Percentiles rank a stretch among this genome's conserved stretches.
Evolutionary conservation across 2,113 vertebrate species (phyloP).

Genomic region (Oncorhynchus tshawytscha): DNA sequence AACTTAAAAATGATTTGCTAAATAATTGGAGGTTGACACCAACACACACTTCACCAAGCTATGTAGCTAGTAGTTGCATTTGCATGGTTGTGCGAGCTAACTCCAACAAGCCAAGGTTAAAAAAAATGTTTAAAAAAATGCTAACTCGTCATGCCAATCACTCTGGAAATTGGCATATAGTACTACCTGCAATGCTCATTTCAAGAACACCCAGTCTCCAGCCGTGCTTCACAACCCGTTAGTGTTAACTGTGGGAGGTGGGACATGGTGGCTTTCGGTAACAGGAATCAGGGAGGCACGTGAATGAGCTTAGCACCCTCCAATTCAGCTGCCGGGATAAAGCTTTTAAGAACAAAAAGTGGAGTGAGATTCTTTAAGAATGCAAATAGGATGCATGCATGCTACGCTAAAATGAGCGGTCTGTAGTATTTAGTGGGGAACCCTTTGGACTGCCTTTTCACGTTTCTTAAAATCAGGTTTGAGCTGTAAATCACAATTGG

Average conservation of each 20-base stretch:
- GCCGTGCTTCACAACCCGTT: conserved; percentile 11
- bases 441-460: no score
- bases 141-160: no score
- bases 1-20: conserved; percentile 13
- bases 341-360: conserved; percentile 45
- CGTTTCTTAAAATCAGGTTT: no score
- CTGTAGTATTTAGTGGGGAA: no score
- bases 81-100: no score
- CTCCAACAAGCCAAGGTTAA: background rate
- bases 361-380: conserved; percentile 22
- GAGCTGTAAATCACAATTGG: no score
- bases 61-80: no score
- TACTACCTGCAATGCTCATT: background rate
- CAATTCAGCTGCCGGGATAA: conserved; percentile 46
- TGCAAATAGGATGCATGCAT: conserved; percentile 37
- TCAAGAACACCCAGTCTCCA: background rate
- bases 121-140: no score
- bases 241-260: background rate
- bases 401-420: no score
- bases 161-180: no score
- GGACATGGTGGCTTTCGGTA: background rate
- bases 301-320: conserved; percentile 69
- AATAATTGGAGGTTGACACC: conserved; percentile 43
- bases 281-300: conserved; percentile 58
- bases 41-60: background rate